Conservation (phyloP, 2,113 vertebrate species). For the Caranx melampygus region DNA sequence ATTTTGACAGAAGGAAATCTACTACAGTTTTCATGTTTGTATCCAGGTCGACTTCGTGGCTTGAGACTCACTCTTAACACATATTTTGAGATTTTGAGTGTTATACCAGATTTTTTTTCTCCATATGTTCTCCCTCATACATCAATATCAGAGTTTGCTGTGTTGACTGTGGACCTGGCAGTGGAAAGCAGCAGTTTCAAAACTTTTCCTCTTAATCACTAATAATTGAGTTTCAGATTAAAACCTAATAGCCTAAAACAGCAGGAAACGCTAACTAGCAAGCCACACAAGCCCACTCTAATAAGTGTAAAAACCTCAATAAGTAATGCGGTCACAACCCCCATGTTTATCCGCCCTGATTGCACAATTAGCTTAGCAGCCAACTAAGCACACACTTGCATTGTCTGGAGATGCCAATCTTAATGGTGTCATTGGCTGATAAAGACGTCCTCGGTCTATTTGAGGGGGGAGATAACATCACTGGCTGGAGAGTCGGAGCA, state of each 20-base stretch:
- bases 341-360: slow-evolving; percentile 51
- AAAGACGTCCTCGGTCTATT: slow-evolving; percentile 52
- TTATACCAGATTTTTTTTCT: slow-evolving; percentile 2
- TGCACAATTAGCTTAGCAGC: slow-evolving; percentile 59
- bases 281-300: slow-evolving; percentile 14
- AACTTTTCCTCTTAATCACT: neutral
- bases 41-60: neutral
- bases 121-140: neutral
- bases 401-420: slow-evolving; percentile 77
- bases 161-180: slow-evolving; percentile 35
- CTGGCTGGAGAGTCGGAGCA: slow-evolving; percentile 36
- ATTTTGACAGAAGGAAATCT: slow-evolving; percentile 27
- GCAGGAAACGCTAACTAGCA: slow-evolving; percentile 9
- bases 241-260: neutral
- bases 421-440: slow-evolving; percentile 73
- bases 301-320: slow-evolving; percentile 27
- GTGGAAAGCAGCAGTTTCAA: slow-evolving; percentile 2
- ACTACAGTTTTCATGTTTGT: slow-evolving; percentile 24
- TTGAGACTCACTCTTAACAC: neutral
- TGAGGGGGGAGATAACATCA: slow-evolving; percentile 69
- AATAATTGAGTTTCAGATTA: neutral
- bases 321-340: slow-evolving; percentile 41
- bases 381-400: slow-evolving; percentile 42
- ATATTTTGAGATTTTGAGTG: neutral
- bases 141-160: slow-evolving; percentile 3